A percentile compares a stretch with the other conserved stretches of the same genome.
These are phyloP conservation scores for Melipona bicolor DNA, from an alignment of 2,888 invertebrate genomes.

Conservation along the genomic window DNA sequence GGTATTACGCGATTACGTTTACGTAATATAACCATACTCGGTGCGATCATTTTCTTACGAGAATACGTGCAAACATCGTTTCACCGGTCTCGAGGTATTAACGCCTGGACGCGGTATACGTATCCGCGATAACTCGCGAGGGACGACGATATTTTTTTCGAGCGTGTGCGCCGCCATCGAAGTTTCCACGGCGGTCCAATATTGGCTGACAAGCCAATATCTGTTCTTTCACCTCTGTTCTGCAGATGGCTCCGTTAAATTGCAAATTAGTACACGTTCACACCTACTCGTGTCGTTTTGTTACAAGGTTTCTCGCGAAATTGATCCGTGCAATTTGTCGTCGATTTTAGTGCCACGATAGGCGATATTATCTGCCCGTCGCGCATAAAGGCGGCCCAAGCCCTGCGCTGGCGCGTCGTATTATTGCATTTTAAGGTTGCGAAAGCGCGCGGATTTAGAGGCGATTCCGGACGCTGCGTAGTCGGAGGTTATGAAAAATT, in stretches of 20 bases:
- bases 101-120: not conserved
- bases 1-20: conserved; percentile 35
- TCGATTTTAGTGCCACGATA: not conserved
- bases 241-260: not conserved
- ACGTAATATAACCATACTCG: conserved; percentile 9
- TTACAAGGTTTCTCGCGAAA: not conserved
- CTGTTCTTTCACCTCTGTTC: not conserved
- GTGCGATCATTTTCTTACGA: conserved; percentile 8
- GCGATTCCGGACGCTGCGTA: not conserved
- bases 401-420: not conserved
- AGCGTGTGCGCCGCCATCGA: conserved; percentile 18
- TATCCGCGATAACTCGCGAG: conserved; percentile 2
- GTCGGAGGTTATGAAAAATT: not conserved
- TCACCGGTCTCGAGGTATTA: conserved; percentile 18
- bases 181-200: not conserved
- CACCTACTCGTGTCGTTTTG: conserved; percentile 1
- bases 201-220: not conserved
- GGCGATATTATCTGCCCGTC: not conserved
- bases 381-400: not conserved
- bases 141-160: conserved; percentile 4
- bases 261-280: conserved; percentile 1
- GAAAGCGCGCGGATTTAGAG: not conserved
- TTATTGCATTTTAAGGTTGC: not conserved
- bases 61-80: conserved; percentile 10
- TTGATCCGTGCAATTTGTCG: not conserved